Base-by-base conservation (phyloP, 2,888 invertebrate species). In the Archaeoteleia sp. region DNA sequence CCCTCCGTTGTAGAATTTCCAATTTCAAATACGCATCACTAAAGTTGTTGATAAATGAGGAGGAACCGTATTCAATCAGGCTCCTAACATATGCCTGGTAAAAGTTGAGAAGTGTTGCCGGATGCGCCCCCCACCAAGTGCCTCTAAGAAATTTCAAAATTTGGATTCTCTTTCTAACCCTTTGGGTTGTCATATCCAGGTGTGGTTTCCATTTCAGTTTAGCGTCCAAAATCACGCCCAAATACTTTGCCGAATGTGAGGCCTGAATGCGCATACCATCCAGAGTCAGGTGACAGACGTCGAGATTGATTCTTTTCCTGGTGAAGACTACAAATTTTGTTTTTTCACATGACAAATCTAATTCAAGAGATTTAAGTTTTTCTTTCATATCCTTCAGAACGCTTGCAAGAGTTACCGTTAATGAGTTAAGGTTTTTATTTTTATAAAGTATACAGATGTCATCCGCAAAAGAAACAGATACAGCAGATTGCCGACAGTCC, bases 101-200 rank as follows among this genome's bases (percentile, higher is more conserved):
- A 1, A 62, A 4, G 0, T 14, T 23, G 0, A 39, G 5, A 4
- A 67, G n/a, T 1, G 35, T 54, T 10, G 14, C 6, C 6, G 67
- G 58, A 13, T 67, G 34, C 3, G 39, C 37, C 7, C 67, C 62
- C 67, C 62, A 67, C 23, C 37, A 67, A 4, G 48, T 58, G 1
- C 58, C 48, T n/a, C 58, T 27, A 1, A 67, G 27, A 27, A 15
- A 62, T 53, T 62, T 55, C 10, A 61, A 29, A 12, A 62, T 30
- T 37, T 62, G 53, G 2, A 66, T 8, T 12, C 57, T 57, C n/a
- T 62, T 25, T 1, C 7, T 15, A 17, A 14, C 6, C 25, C 17
- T 30, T 0, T 32, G 7, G 0, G 5, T 0, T 6, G 61, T 1
- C 5, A 9, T 0, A 15, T 53, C 27, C 0, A 62, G 8, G 5